phyloP scores from a whole-genome alignment of 2,888 invertebrate genomes.

The Arrhopalites spinosus region DNA sequence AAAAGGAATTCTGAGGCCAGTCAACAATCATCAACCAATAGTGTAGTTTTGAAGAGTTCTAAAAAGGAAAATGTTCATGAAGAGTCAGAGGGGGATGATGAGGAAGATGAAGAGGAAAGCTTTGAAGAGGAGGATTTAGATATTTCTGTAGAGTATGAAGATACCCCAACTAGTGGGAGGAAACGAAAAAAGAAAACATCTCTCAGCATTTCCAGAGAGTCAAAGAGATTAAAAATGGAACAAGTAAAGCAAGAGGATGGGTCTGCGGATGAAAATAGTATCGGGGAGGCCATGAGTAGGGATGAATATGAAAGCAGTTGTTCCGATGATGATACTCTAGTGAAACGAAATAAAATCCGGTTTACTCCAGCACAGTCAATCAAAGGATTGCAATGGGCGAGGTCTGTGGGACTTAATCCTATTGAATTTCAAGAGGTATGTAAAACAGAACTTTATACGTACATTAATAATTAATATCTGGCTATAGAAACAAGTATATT shows the following conservation, averaged over 20 bases:
- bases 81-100: background rate
- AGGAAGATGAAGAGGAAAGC: background rate
- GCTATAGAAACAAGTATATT: no score
- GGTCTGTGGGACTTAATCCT: constrained; percentile 34
- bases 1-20: background rate
- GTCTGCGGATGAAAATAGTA: background rate
- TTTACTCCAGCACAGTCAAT: constrained; percentile 1
- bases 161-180: background rate
- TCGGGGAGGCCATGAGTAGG: background rate
- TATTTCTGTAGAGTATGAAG: background rate
- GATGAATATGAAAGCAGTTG: constrained; percentile 10
- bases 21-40: no score
- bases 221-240: background rate
- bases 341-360: constrained; percentile 21
- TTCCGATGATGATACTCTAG: constrained; percentile 18
- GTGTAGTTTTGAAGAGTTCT: no score
- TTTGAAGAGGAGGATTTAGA: constrained; percentile 20
- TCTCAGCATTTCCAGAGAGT: background rate
- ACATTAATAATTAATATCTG: no score
- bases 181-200: constrained; percentile 13
- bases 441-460: background rate
- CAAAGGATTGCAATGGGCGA: constrained; percentile 26
- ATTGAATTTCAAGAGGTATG: constrained; percentile 47
- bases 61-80: background rate
- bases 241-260: constrained; percentile 2